Evolutionary conservation across 2,113 vertebrate species (phyloP), one percentile per base, ranked within the genome.

Genomic region (Heterotilapia buettikoferi): DNA sequence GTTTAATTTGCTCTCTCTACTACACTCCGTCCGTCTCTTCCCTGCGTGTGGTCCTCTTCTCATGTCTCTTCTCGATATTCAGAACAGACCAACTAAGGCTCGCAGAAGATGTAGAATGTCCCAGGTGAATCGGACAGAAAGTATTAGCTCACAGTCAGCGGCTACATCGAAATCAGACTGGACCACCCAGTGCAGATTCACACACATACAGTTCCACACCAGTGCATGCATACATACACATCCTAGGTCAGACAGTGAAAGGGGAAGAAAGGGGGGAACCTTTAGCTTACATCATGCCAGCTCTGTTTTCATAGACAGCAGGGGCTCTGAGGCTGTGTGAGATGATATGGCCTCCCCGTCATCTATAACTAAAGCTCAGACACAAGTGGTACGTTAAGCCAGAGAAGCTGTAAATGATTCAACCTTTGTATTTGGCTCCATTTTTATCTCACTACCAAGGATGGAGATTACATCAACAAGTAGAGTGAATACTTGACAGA

Each of bases 81-180:
- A 45, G 84, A 90, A 80, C 91, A 71, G 63, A 85, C 59, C 81
- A 71, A 61, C 53, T 71, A 56, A 47, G 87, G 88, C 87, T 86
- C 1, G 21, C 40, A 9, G 43, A 78, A 84, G 88, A 85, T 83
- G 59, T 47, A 13, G 47, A 80, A 31, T 19, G 10, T 93, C 92
- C 90, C 90, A 95, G 95, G 94, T 94, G 93, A 92, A 81, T 85
- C 61, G 2, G 90, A 73, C 86, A 82, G 88, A 89, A 93, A 82
- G 90, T 80, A 29, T 88, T 93, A 84, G 86, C 90, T 66, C 82
- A 21, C 50, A 59, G 80, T 84, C 89, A 78, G 83, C 54, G 1
- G 31, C 9, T 19, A 31, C 53, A 43, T 78, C 47, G 38, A 87
- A 86, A 83, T 83, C 78, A 31, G 85, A 85, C 53, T 33, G 78